These are phyloP conservation scores for Benitochromis conjunctus DNA, from an alignment of 2,113 vertebrate species.

Conservation along the genomic window DNA sequence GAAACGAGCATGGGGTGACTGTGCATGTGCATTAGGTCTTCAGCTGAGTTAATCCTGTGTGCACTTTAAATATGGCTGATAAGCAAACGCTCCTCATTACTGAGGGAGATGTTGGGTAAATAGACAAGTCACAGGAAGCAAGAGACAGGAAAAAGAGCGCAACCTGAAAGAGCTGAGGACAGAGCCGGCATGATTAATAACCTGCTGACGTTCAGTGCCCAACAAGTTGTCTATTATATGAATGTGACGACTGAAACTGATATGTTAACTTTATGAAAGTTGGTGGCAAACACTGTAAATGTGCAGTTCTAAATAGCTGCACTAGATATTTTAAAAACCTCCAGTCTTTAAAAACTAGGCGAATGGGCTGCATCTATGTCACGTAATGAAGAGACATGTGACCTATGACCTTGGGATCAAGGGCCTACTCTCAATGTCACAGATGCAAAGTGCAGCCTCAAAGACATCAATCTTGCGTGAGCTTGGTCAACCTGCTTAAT, in stretches of 20 bases:
- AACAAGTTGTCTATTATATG: neutral
- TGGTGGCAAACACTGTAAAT: neutral
- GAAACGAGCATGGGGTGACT: slow-evolving; percentile 54
- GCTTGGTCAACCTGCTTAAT: slow-evolving; percentile 3
- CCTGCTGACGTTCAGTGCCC: neutral
- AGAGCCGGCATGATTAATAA: slow-evolving; percentile 14
- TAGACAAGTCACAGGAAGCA: neutral
- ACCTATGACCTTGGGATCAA: slow-evolving; percentile 2
- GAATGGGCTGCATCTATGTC: neutral
- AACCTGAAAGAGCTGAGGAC: neutral
- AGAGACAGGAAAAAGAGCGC: neutral
- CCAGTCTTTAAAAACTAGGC: neutral
- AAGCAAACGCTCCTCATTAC: slow-evolving; percentile 23
- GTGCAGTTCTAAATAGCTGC: neutral
- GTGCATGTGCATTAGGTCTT: slow-evolving; percentile 55
- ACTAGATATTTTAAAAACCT: neutral
- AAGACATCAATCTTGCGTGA: slow-evolving; percentile 42
- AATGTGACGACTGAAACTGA: neutral
- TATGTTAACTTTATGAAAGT: neutral
- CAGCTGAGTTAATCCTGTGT: slow-evolving; percentile 58
- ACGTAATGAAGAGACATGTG: neutral
- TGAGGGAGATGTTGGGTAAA: slow-evolving; percentile 45
- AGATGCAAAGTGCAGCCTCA: neutral
- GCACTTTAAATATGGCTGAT: slow-evolving; percentile 62
- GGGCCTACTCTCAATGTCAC: slow-evolving; percentile 8